Percentiles rank a stretch among this genome's conserved stretches.
Evolutionary conservation across 2,113 vertebrate species (phyloP).

Genomic region (Neofelis nebulosa): DNA sequence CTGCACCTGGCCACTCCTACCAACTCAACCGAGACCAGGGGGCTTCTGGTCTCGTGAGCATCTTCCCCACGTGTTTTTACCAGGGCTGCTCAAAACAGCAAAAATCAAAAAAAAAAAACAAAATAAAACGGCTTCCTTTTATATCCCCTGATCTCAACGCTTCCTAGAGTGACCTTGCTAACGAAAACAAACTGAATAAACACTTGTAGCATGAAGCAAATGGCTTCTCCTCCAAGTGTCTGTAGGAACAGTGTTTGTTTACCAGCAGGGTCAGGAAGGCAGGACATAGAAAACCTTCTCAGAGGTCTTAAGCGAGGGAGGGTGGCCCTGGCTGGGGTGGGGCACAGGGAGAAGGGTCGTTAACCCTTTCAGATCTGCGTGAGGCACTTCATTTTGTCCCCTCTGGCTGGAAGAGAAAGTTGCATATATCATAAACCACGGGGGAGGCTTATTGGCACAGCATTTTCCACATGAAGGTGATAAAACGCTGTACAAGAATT

Average conservation of each 20-base stretch:
- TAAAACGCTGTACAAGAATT: background rate
- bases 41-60: background rate
- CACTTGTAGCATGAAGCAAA: background rate
- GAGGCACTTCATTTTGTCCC: background rate
- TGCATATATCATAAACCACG: background rate
- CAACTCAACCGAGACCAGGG: background rate
- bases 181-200: background rate
- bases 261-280: background rate
- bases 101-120: background rate
- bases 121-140: background rate
- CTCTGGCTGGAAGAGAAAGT: background rate
- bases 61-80: background rate
- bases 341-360: fast-evolving
- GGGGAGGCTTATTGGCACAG: background rate
- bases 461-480: background rate
- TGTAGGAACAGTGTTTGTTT: background rate
- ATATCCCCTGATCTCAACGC: background rate
- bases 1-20: background rate
- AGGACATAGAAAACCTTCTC: background rate
- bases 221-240: background rate
- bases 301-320: background rate
- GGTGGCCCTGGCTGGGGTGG: fast-evolving
- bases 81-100: background rate
- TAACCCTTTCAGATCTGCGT: background rate
- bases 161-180: background rate